Evolutionary conservation across 2,888 invertebrate genomes (phyloP), one percentile per base, ranked within the genome.

Genomic region (Galeopsomyia nigrocyanea): DNA sequence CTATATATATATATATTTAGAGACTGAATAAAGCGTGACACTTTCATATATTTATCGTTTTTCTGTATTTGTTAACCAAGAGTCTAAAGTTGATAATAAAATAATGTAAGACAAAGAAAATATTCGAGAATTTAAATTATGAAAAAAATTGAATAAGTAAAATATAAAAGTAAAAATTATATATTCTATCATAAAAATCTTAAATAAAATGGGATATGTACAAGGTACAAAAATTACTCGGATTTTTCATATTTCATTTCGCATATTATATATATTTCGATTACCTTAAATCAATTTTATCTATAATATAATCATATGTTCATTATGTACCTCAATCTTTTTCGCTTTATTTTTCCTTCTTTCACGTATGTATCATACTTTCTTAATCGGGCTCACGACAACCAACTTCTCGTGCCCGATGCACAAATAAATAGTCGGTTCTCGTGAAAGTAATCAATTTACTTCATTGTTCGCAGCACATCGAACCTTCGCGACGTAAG

Each of bases 201-300:
- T 3, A 39, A 39, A 39, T 39, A 39, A 39, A 39, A 10, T 39
- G 39, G 13, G 39, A 39, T 39, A 39, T 39, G 39, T 39, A 39
- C 39, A 39, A 39, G 39, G 39, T 39, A 7, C 1, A 39, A 39
- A 39, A 66, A 66, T 14, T 9, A 46, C 63, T 63, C 3, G 17
- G 50, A 69, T 64, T 51, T 63, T 63, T 58, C 71, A 77, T 80
- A 76, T 77, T 80, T 82, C 79, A 79, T 82, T 82, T 82, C 81
- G 83, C 81, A 83, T 84, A 82, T 83, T 81, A 82, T 84, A 82
- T 84, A 84, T 84, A 82, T 83, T 78, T 83, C 83, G 83, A 80
- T 82, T 83, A 83, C 78, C 81, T 82, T 82, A 80, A 76, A 68
- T 81, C 80, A 82, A 79, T 80, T 80, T 79, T 80, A 79, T 82